Percentiles rank a stretch among this genome's conserved stretches.
Conservation (phyloP, 2,113 vertebrate species). For the Brachypodius melanocephalos region DNA sequence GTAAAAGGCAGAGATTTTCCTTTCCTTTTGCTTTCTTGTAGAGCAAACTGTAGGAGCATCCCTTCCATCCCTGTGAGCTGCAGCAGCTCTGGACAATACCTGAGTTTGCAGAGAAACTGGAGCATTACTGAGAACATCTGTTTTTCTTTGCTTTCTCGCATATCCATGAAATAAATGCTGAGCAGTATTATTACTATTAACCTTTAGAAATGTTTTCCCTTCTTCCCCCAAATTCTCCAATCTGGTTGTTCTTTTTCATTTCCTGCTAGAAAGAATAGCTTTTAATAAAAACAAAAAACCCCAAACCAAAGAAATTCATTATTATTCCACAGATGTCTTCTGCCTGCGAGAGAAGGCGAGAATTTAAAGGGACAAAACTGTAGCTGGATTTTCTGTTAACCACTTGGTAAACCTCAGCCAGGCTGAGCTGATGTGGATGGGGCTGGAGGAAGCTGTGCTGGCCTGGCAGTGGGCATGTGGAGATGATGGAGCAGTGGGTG, state of each 20-base stretch:
- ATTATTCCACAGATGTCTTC: constrained; percentile 59
- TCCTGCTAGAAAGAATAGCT: constrained; percentile 63
- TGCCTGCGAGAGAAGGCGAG: constrained; percentile 2
- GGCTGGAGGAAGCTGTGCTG: not conserved
- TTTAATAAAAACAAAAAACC: constrained; percentile 63
- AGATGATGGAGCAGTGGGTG: not conserved
- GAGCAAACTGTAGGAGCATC: not conserved
- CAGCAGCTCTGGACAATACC: not conserved
- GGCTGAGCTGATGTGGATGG: not conserved
- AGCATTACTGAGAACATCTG: not conserved
- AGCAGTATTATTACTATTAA: constrained; percentile 47
- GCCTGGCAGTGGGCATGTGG: not conserved
- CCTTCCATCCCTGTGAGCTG: not conserved
- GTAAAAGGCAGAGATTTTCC: not conserved
- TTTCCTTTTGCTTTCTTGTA: not conserved
- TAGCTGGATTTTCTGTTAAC: not conserved
- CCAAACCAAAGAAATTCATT: constrained; percentile 60
- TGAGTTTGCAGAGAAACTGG: not conserved
- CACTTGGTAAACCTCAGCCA: not conserved
- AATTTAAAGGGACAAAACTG: constrained; percentile 55
- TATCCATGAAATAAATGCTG: constrained; percentile 44
- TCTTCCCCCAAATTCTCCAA: constrained; percentile 29
- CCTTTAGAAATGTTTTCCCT: constrained; percentile 53
- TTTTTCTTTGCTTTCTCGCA: constrained; percentile 26
- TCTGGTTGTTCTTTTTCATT: constrained; percentile 65